Base-by-base conservation (phyloP, 2,113 vertebrate species). In the Taxidea taxus region DNA sequence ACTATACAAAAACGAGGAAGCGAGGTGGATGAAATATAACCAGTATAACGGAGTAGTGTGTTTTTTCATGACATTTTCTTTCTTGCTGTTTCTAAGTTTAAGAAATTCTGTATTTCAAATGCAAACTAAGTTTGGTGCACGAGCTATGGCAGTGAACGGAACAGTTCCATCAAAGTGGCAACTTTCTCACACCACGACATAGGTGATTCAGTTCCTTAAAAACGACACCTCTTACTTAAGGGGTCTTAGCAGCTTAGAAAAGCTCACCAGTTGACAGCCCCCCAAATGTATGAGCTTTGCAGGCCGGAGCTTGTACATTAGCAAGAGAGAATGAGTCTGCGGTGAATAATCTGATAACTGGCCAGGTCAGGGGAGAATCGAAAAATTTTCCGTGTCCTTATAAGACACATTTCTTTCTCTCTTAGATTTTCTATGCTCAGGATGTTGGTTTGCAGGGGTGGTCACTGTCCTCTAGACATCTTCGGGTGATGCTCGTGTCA, bases 71-170 rank as follows among this genome's bases (percentile, higher is more conserved):
- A 13, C 47, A 4, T 44, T 83, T 83, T 56, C 31, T 77, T 91
- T 72, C 66, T 87, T 92, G 31, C 25, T 5, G 16, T 90, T 87
- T 74, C 49, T 62, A 70, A n/a, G 25, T 51, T 51, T 81, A 70
- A 58, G 78, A 85, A 66, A 34, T 42, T 95, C 20, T 90, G 29
- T 39, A 75, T 97, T 86, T 92, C 66, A 62, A 94, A 47, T 64
- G 85, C 64, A 64, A 90, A 80, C 47, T 75, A 56, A 31, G 8
- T 54, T 51, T 42, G 15, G 2, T 42, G 56, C 31, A 49, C 13
- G 11, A 31, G 5, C 13, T 86, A 51, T 83, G n/a, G 27, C 78
- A 62, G 25, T 27, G 87, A 74, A 70, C 31, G 14, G 10, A 47
- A 62, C 1, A 0, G 7, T 75, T 66, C 29, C 20, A 8, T 86